Evolutionary conservation across 2,797 vertebrate species (phyloP).

Genomic region (Eospalax fontanierii): DNA sequence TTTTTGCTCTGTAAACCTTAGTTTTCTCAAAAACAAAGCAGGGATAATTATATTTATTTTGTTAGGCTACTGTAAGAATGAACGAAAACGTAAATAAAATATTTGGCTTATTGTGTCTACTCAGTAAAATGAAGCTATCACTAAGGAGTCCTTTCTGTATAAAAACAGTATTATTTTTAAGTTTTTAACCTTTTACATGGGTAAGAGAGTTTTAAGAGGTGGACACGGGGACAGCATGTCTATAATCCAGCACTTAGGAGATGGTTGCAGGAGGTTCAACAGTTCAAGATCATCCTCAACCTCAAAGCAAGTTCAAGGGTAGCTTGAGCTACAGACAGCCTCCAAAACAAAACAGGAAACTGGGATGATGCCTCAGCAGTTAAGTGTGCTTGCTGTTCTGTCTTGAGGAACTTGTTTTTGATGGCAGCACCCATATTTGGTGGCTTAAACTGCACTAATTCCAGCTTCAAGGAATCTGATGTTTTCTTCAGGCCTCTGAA

Average conservation of each 20-base stretch:
- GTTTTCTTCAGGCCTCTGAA: neutral
- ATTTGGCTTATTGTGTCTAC: neutral
- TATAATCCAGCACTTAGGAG: neutral
- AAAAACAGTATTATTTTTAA: neutral
- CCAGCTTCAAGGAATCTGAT: neutral
- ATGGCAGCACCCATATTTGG: neutral
- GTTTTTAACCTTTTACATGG: neutral
- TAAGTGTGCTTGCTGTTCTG: neutral
- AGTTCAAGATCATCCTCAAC: neutral
- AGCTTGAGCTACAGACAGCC: neutral
- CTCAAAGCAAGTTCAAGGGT: neutral
- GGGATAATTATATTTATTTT: neutral
- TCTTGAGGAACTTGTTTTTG: neutral
- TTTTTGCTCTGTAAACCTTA: neutral
- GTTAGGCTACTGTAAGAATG: neutral
- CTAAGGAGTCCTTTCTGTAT: neutral
- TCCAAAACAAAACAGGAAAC: neutral
- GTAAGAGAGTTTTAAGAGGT: neutral
- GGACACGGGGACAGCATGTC: neutral
- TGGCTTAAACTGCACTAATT: neutral
- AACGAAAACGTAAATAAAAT: neutral
- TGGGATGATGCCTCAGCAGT: no score
- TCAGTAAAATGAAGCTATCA: constrained; percentile 42
- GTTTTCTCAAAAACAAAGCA: constrained; percentile 15
- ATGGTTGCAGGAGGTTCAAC: neutral